phyloP scores from a whole-genome alignment of 2,888 invertebrate genomes.

The Archips xylosteana region DNA sequence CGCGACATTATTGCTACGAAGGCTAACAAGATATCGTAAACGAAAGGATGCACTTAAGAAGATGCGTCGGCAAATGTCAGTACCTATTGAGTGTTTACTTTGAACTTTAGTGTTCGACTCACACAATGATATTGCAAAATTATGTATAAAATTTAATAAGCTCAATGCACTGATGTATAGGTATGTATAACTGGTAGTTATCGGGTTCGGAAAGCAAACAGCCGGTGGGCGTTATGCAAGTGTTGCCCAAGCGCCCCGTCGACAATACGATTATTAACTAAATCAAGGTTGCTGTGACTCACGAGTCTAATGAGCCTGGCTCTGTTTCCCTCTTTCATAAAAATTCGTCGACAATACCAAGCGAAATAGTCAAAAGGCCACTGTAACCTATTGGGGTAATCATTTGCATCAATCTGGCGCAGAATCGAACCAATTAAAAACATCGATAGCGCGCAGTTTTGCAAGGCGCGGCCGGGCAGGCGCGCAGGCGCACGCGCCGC shows the following conservation, averaged over 20 bases:
- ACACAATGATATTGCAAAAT: conserved; percentile 45
- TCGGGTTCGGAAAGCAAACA: conserved; percentile 58
- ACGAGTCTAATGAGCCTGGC: conserved; percentile 55
- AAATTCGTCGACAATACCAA: conserved; percentile 33
- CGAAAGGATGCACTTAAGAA: conserved; percentile 76
- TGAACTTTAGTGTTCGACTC: conserved; percentile 63
- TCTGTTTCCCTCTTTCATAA: conserved; percentile 50
- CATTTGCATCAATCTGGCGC: conserved; percentile 50
- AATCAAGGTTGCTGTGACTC: conserved; percentile 66
- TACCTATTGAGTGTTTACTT: conserved; percentile 58
- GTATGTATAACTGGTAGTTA: conserved; percentile 48
- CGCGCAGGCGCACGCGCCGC: conserved; percentile 39
- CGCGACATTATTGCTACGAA: conserved; percentile 70
- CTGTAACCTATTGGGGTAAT: conserved; percentile 60
- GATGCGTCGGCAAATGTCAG: conserved; percentile 73
- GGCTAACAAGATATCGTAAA: conserved; percentile 70
- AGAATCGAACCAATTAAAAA: conserved; percentile 70
- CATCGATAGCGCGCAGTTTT: conserved; percentile 55
- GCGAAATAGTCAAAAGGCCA: conserved; percentile 50
- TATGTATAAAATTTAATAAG: conserved; percentile 17
- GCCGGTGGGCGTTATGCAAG: conserved; percentile 57
- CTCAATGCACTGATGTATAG: conserved; percentile 37
- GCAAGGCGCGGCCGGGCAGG: conserved; percentile 50
- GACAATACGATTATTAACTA: conserved; percentile 55
- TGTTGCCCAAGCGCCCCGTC: conserved; percentile 57